Evolutionary conservation across 1,140 invertebrate species (phyloP), one percentile per base, ranked within the genome.

Genomic region (Harlomillsia oculata): DNA sequence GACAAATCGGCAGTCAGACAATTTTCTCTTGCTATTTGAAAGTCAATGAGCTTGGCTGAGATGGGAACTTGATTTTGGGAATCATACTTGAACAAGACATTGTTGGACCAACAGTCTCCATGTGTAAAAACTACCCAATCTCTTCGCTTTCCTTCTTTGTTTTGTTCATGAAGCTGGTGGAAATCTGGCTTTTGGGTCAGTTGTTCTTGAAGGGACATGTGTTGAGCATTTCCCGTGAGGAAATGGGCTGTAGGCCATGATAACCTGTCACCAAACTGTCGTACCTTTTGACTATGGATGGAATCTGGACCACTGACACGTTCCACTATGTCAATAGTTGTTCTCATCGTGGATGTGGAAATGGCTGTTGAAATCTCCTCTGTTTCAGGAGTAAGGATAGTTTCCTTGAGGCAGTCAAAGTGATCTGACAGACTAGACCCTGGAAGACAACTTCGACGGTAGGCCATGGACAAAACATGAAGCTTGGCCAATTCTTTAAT

Each of bases 391-490:
- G 43, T 45, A n/a, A 45, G 26, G 4, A 45, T 20, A 3, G 43
- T 45, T 26, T 45, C 43, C 13, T 45, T n/a, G 8, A 45, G 14
- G 21, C 43, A 26, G 4, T 8, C 16, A 14, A 45, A 45, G 14
- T 26, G 26, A 28, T 45, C 43, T 14, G 26, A 5, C 23, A 45
- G 13, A 23, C 26, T 13, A 16, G 26, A 4, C 18, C 25, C 43
- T 28, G 43, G 43, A 26, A 45, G 6, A 3, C 2, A 2, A 2
- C 5, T 45, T n/a, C 29, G 14, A 8, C 9, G n/a, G 61, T 79
- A 79, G 0, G 82, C 83, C 56, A 83, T 76, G 0, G 80, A 80
- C 4, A 84, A 63, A 2, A 79, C 81, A 69, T 86, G 84, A 62
- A 80, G 83, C 63, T 76, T 76, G 0, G 82, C 83, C 18, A 85